These are phyloP conservation scores for Euura saliciscinereae DNA, from an alignment of 1,140 invertebrate genomes.

Conservation along the genomic window DNA sequence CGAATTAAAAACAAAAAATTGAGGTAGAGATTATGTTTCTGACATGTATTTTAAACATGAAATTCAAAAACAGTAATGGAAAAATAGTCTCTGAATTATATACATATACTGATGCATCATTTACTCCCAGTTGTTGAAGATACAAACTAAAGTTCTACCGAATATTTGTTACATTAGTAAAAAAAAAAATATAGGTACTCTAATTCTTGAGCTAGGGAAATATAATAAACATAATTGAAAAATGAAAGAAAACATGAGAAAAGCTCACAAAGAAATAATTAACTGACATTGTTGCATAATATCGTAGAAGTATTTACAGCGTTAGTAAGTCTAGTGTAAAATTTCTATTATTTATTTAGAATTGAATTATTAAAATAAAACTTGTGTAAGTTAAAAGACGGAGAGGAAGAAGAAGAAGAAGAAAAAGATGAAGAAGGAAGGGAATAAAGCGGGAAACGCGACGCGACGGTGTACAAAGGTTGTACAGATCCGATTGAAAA, in stretches of 20 bases:
- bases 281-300: slow-evolving; percentile 7
- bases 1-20: not conserved
- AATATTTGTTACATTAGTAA: not conserved
- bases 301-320: slow-evolving; percentile 4
- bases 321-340: not conserved
- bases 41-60: not conserved
- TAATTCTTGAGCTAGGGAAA: not conserved
- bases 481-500: slow-evolving; percentile 1
- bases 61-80: not conserved
- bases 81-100: not conserved
- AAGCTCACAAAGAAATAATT: not conserved
- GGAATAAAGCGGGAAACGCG: not conserved
- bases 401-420: no score
- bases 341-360: not conserved
- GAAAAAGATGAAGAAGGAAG: not conserved
- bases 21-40: not conserved
- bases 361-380: not conserved
- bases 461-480: not conserved
- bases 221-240: not conserved
- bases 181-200: not conserved
- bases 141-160: not conserved
- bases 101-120: not conserved
- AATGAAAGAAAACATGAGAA: not conserved
- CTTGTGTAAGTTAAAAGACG: no score
- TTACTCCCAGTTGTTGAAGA: not conserved